Evolutionary conservation across 2,797 vertebrate genomes (phyloP).

Genomic region (Pristis pectinata): DNA sequence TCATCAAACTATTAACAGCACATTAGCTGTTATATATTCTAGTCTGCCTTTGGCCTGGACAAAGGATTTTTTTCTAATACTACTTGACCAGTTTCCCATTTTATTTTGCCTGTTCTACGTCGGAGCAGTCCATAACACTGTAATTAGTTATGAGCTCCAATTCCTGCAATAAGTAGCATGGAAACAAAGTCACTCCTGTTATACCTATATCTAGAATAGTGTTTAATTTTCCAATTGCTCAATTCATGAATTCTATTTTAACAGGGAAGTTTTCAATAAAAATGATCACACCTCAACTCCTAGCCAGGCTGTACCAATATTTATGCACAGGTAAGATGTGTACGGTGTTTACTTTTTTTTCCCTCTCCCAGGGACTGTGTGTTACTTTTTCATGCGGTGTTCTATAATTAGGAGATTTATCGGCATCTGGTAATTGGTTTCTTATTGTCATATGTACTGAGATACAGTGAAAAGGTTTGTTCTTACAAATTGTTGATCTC

Average conservation of each 20-base stretch:
- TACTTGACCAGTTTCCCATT: background rate
- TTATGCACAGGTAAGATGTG: constrained; percentile 46
- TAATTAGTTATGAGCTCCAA: background rate
- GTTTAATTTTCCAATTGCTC: background rate
- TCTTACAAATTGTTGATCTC: background rate
- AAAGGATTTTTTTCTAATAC: background rate
- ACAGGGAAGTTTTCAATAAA: constrained; percentile 28
- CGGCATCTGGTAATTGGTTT: too few relatives aligned
- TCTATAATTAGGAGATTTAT: background rate
- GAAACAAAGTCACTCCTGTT: background rate
- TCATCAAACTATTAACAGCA: background rate
- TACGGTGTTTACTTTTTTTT: background rate
- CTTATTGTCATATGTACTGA: too few relatives aligned
- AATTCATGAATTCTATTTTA: background rate
- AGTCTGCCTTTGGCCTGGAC: background rate
- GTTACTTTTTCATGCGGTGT: background rate
- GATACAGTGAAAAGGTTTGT: background rate
- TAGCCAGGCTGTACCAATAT: constrained; percentile 45
- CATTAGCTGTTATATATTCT: background rate
- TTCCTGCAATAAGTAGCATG: background rate
- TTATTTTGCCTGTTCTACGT: background rate
- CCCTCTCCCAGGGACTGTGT: background rate
- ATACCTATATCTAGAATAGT: background rate
- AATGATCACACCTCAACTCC: constrained; percentile 41
- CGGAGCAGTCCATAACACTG: background rate